Evolutionary conservation across 1,140 invertebrate genomes (phyloP), one percentile per base, ranked within the genome.

Genomic region (Drosophila albomicans): DNA sequence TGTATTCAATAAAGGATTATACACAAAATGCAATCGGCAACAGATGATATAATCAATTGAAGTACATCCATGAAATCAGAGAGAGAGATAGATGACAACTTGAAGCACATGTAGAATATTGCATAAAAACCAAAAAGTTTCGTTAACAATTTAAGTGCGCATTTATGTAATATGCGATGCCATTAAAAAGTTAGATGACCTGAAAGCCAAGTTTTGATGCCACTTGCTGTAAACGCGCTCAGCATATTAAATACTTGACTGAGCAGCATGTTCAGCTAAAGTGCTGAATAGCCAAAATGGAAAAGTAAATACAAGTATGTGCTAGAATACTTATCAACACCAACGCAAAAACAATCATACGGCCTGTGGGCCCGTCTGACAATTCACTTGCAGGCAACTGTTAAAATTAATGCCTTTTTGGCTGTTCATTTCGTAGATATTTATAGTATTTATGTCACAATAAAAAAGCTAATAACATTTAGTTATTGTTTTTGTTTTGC

Each of bases 361-460:
- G 68, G 51, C 61, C 64, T 65, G 68, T 76, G 67, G 45, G 46
- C 61, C 52, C 43, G 28, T 30, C 72, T 38, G 46, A 75, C 61
- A 72, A 85, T 57, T 68, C 71, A 71, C 56, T 79, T 69, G 64
- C 43, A 52, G 73, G 51, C 63, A 54, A 25, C n/a, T 54, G 51
- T 8, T 32, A 45, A 41, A 56, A 62, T 66, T 49, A 82, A 69
- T 70, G 75, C 70, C 65, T 15, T 52, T 28, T 66, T 48, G 25
- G 25, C 63, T 51, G 43, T 68, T 70, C 67, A 69, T 70, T 72
- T 63, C 58, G 73, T 66, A 74, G 61, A 15, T 46, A 64, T 75
- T 69, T 72, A 7, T 77, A 87, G 73, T 80, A 78, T 77, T 71
- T 69, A 68, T 77, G 72, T 30, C 66, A 32, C 8, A 35, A 13